Evolutionary conservation across 2,797 vertebrate genomes (phyloP), one percentile per base, ranked within the genome.

Genomic region (Gallinago nigripennis): DNA sequence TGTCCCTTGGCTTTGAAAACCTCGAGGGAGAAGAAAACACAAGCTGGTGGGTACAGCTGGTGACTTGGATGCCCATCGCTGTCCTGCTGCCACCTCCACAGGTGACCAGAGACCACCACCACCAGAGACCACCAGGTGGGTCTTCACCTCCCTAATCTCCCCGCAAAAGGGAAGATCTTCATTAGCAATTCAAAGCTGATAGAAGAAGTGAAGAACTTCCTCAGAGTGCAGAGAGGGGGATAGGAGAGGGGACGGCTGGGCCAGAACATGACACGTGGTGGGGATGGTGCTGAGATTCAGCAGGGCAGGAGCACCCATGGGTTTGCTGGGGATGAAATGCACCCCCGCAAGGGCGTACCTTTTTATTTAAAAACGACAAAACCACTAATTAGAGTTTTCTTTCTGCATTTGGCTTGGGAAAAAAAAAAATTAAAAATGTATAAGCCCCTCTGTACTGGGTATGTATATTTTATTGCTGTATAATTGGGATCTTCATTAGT

Each of bases 381-480:
- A 85, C 86, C 72, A 58, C 91, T 97, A 92, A 97, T 97, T 97
- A 97, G 95, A 96, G 95, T 96, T 97, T 97, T 94, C 95, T 97
- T 89, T 57, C 82, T 91, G 92, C 69, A 23, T 96, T 95, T 94
- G 86, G 84, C 95, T 97, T 94, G 94, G 96, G 94, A 95, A 97
- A 96, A 94, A 94, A 94, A 60, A 95, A 94, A 96, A 98, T 98
- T 98, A 97, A 98, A 98, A 98, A 98, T 98, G 97, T 87, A 98
- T 98, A 97, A 98, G 89, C 78, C 88, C 82, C 94, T 96, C 94
- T 85, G 95, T 96, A 95, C 86, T 89, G 64, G 39, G 0, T 95
- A 98, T 98, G 97, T 98, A 98, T 98, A 98, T 98, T 98, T 98
- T 97, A 98, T 97, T 92, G 93, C 95, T 61, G 86, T 91, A 90